Evolutionary conservation across 2,888 invertebrate genomes (phyloP).

Genomic region (Eristalis arbustorum): DNA sequence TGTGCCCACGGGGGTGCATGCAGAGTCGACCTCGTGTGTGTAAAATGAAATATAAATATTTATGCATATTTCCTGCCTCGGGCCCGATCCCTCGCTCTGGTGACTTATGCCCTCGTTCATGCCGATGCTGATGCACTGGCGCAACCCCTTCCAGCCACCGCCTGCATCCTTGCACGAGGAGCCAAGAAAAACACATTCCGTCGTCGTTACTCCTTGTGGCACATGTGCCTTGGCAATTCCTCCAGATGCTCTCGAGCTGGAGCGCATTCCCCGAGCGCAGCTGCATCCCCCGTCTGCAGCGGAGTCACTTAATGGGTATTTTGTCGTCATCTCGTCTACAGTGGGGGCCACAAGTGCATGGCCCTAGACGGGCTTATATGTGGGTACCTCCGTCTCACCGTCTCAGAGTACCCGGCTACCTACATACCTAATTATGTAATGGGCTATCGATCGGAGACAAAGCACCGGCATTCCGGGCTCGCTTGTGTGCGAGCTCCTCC

Average conservation of each 20-base stretch:
- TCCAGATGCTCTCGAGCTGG: constrained; percentile 44
- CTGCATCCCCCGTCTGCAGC: constrained; percentile 45
- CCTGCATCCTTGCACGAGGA: constrained; percentile 46
- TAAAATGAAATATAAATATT: constrained; percentile 67
- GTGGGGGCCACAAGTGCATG: constrained; percentile 60
- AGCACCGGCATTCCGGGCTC: neutral
- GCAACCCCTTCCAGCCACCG: neutral
- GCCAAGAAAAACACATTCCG: constrained; percentile 64
- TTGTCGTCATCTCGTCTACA: constrained; percentile 68
- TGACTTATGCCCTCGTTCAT: constrained; percentile 20
- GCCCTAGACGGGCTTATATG: constrained; percentile 49
- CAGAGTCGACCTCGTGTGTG: constrained; percentile 33
- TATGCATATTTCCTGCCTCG: constrained; percentile 40
- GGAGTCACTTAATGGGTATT: constrained; percentile 66
- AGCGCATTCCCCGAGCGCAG: constrained; percentile 40
- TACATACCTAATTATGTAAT: constrained; percentile 67
- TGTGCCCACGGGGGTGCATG: constrained; percentile 6
- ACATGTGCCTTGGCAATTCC: constrained; percentile 51
- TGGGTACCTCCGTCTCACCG: constrained; percentile 4
- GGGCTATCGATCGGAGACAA: constrained; percentile 48
- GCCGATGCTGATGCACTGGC: constrained; percentile 1
- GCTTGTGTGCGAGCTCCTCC: neutral
- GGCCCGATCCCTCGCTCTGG: neutral
- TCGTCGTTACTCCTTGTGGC: constrained; percentile 4
- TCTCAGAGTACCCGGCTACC: constrained; percentile 49